Conservation (phyloP, 2,888 invertebrate genomes). For the Amphipyra berbera region DNA sequence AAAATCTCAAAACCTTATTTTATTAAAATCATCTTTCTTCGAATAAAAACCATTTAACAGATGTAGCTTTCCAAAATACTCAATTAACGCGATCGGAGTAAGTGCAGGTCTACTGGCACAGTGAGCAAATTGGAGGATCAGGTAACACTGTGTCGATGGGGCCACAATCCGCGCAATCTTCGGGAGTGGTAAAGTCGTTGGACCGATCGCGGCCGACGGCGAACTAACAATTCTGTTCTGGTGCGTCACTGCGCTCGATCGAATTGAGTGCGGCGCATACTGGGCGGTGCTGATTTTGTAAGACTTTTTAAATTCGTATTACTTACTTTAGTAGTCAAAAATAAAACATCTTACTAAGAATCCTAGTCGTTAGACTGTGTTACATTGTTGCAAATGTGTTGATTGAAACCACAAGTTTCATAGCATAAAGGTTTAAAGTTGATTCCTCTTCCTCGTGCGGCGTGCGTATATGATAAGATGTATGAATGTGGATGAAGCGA, state of each 20-base stretch:
- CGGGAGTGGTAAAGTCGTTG: slow-evolving; percentile 76
- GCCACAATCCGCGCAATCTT: slow-evolving; percentile 72
- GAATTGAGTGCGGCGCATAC: slow-evolving; percentile 53
- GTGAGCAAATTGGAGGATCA: slow-evolving; percentile 60
- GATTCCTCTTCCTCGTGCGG: too few relatives aligned
- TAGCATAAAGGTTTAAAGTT: too few relatives aligned
- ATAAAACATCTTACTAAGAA: too few relatives aligned
- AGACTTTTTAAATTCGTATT: neutral
- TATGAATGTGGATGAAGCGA: too few relatives aligned
- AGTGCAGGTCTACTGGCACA: slow-evolving; percentile 26
- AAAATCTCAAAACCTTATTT: too few relatives aligned
- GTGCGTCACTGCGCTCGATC: slow-evolving; percentile 62
- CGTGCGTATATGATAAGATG: too few relatives aligned
- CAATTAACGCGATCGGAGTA: slow-evolving; percentile 25
- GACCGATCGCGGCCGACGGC: slow-evolving; percentile 66
- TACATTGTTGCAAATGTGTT: too few relatives aligned
- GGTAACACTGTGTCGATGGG: slow-evolving; percentile 67
- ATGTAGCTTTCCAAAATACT: slow-evolving; percentile 7
- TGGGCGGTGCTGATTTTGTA: neutral
- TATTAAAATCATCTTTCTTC: too few relatives aligned
- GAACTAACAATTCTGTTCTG: slow-evolving; percentile 74
- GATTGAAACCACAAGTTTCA: too few relatives aligned
- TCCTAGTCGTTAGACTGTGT: too few relatives aligned
- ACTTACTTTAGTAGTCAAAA: too few relatives aligned
- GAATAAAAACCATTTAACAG: too few relatives aligned